Evolutionary conservation across 2,113 vertebrate species (phyloP), one percentile per base, ranked within the genome.

Genomic region (Suricata suricatta): DNA sequence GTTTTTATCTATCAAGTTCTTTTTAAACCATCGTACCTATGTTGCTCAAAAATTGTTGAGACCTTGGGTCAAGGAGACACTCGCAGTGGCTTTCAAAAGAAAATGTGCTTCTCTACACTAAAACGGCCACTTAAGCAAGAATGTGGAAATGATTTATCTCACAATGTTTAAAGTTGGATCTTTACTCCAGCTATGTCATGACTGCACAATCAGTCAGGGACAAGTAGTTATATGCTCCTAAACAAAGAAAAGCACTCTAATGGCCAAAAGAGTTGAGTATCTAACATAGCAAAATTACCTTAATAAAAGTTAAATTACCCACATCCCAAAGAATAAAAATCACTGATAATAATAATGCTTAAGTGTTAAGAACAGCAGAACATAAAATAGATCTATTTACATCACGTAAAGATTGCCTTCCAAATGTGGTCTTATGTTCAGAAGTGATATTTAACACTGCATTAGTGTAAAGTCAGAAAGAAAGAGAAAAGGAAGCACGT

Each of bases 101-200:
- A 99, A 99, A 99, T 99, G 99, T 98, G 99, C 99, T 99, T 99
- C 98, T 96, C 97, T 95, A 98, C 98, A 98, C 98, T 99, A 99
- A 99, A 99, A 99, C 97, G 98, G 99, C 99, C 99, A 99, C 99
- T 99, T 99, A 99, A 99, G 99, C 99, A 99, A 99, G 99, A 99
- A 99, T 99, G 99, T 98, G 98, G 98, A 98, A 98, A 99, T 99
- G 99, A 99, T 99, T 99, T 99, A 99, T 99, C 99, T 99, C 98
- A 98, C 98, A 98, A 96, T 98, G 98, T 88, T 96, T 98, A 97
- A 98, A 98, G 99, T 98, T 98, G 98, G 97, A 93, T 98, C 98
- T 96, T 97, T 97, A 98, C 98, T 98, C 98, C 94, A 92, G 98
- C 98, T 98, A 94, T 98, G 98, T 99, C 98, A 96, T 97, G 97